These are phyloP conservation scores for Noctua janthina DNA, from an alignment of 2,888 invertebrate species.

Conservation along the genomic window DNA sequence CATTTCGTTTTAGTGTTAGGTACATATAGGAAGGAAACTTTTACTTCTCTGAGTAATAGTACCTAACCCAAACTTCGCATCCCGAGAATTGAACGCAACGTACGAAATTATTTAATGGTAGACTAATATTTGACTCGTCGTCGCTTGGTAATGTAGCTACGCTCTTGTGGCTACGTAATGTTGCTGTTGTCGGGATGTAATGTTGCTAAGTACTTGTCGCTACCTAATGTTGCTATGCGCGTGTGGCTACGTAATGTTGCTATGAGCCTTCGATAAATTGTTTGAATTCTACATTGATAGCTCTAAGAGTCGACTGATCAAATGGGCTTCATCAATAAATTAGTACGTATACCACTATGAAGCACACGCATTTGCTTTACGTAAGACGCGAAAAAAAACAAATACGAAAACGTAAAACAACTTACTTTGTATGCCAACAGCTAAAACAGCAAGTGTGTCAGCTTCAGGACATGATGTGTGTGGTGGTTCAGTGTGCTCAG, in stretches of 20 bases:
- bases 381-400: neutral
- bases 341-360: neutral
- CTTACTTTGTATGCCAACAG: neutral
- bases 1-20: neutral
- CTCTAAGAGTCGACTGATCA: neutral
- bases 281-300: too few species aligned
- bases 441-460: slow-evolving; percentile 5
- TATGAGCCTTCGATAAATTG: too few species aligned
- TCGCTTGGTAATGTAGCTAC: neutral
- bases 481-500: slow-evolving; percentile 6
- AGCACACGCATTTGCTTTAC: neutral
- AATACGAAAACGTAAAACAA: neutral
- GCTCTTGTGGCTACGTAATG: too few species aligned
- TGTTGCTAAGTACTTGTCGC: neutral
- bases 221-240: neutral
- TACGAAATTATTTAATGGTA: too few species aligned
- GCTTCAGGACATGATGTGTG: too few species aligned
- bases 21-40: neutral
- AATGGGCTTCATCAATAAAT: neutral
- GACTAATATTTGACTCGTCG: too few species aligned
- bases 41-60: neutral
- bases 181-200: too few species aligned
- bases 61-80: neutral
- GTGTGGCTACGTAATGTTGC: neutral
- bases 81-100: neutral